Conservation (phyloP, 2,888 invertebrate species). For the Cephus pygmeus region DNA sequence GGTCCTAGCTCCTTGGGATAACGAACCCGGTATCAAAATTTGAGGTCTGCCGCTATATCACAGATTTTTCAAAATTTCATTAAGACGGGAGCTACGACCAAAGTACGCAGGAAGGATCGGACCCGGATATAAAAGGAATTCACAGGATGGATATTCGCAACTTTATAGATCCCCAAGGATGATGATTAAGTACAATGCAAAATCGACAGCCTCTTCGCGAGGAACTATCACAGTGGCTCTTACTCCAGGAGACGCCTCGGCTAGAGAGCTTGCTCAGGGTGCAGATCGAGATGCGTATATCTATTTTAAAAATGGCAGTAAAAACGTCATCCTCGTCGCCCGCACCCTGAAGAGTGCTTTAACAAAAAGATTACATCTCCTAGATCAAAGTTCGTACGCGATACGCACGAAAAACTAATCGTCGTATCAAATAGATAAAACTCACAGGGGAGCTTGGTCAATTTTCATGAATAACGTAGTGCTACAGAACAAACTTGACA, state of each 20-base stretch:
- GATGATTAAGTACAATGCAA: slow-evolving; percentile 5
- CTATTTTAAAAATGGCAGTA: slow-evolving; percentile 12
- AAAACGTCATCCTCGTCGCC: slow-evolving; percentile 1
- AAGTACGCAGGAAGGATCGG: background rate
- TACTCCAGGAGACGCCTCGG: background rate
- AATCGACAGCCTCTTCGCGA: slow-evolving; percentile 1
- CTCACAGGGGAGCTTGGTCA: background rate
- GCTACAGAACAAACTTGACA: background rate
- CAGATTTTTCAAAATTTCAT: slow-evolving; percentile 58
- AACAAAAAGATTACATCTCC: background rate
- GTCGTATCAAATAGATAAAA: background rate
- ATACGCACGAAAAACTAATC: background rate
- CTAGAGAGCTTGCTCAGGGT: background rate
- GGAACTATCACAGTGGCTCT: background rate
- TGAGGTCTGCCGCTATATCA: slow-evolving; percentile 60
- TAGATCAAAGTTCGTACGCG: background rate
- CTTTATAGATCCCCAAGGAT: background rate
- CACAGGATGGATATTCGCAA: background rate
- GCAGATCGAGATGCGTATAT: background rate
- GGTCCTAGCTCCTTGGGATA: slow-evolving; percentile 26
- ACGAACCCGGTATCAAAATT: slow-evolving; percentile 45
- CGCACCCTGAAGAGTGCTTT: background rate
- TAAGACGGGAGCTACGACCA: slow-evolving; percentile 42
- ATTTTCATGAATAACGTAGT: background rate
- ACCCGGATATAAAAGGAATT: background rate